Conservation (phyloP, 2,888 invertebrate species). For the Chesias legatella region DNA sequence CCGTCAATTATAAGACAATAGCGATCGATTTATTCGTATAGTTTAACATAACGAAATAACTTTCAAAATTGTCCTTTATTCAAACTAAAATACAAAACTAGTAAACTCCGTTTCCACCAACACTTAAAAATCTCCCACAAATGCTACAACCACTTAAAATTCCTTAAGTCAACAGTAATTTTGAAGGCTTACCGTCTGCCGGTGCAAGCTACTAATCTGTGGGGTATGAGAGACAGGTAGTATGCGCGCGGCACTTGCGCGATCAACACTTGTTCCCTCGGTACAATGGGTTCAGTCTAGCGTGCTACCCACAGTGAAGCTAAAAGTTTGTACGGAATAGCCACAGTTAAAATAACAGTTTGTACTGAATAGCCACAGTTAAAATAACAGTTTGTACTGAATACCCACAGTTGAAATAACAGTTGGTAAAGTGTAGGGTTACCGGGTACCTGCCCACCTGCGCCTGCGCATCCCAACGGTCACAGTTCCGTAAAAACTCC, state of each 20-base stretch:
- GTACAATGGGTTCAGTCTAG: constrained; percentile 19
- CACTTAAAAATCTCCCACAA: constrained; percentile 7
- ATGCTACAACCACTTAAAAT: constrained; percentile 24
- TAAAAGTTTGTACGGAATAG: too few relatives aligned
- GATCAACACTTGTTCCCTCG: constrained; percentile 40
- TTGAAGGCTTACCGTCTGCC: constrained; percentile 14
- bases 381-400: background rate
- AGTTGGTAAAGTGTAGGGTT: constrained; percentile 22
- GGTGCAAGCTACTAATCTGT: constrained; percentile 10
- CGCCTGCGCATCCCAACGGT: constrained; percentile 25
- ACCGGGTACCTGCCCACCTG: constrained; percentile 21
- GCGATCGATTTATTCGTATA: too few relatives aligned
- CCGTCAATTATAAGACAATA: too few relatives aligned
- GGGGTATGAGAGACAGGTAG: constrained; percentile 30
- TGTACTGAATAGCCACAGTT: constrained; percentile 30
- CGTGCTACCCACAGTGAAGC: constrained; percentile 25
- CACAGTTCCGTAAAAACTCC: constrained; percentile 22
- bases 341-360: too few relatives aligned
- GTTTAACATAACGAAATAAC: too few relatives aligned
- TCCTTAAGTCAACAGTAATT: constrained; percentile 23
- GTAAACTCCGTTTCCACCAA: constrained; percentile 1
- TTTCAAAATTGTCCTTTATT: too few relatives aligned
- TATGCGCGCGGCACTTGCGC: constrained; percentile 44
- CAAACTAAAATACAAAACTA: background rate
- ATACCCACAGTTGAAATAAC: constrained; percentile 11